Percentiles rank a stretch among this genome's conserved stretches.
These are phyloP conservation scores for Malurus elegans DNA, from an alignment of 2,113 vertebrate species.

Conservation along the genomic window DNA sequence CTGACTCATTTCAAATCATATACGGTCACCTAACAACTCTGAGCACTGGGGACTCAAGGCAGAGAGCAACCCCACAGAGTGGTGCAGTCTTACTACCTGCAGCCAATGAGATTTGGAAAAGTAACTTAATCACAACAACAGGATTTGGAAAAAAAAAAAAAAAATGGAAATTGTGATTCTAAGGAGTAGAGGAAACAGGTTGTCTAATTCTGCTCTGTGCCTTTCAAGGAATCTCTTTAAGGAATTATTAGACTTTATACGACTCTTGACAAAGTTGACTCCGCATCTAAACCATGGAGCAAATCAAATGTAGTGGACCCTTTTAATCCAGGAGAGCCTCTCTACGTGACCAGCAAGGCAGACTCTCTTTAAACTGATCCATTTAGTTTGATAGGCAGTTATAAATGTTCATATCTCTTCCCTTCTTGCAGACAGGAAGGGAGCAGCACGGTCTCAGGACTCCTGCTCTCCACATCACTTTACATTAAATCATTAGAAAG, in stretches of 20 bases:
- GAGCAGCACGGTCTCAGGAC: not conserved
- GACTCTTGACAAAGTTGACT: not conserved
- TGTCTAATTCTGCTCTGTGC: not conserved
- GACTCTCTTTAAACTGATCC: not conserved
- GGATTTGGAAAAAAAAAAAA: not conserved
- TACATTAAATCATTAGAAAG: not conserved
- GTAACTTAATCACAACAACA: not conserved
- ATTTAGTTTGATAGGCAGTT: not conserved
- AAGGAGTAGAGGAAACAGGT: not conserved
- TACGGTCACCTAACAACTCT: not conserved
- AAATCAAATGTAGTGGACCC: conserved; percentile 8
- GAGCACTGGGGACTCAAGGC: not conserved
- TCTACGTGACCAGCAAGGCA: not conserved
- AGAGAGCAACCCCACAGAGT: not conserved
- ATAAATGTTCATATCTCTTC: not conserved
- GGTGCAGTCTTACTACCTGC: not conserved
- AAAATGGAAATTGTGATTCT: not conserved
- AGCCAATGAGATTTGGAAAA: not conserved
- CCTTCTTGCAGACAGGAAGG: not conserved
- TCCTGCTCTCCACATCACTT: not conserved
- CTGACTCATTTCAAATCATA: not conserved
- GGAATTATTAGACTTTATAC: not conserved
- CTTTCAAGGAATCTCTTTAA: not conserved
- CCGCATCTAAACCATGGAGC: not conserved
- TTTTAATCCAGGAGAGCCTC: conserved; percentile 6